These are phyloP conservation scores for Phyllotreta cruciferae DNA, from an alignment of 2,888 invertebrate species.

Conservation along the genomic window DNA sequence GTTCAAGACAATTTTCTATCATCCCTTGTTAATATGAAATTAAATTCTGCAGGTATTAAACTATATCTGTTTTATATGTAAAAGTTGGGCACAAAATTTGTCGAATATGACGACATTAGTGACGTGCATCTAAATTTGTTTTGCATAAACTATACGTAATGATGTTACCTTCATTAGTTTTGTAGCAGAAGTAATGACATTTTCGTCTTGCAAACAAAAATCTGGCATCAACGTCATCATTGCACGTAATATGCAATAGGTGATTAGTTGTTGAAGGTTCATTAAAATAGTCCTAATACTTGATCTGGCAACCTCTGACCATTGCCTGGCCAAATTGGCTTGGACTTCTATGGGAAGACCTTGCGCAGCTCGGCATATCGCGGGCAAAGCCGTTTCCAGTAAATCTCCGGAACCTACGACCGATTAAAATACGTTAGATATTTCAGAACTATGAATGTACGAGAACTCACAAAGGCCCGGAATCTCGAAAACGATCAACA, in stretches of 20 bases:
- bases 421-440: background rate
- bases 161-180: slow-evolving; percentile 85
- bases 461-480: slow-evolving; percentile 54
- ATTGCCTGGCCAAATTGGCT: slow-evolving; percentile 80
- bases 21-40: too few species aligned
- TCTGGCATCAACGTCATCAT: slow-evolving; percentile 78
- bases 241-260: slow-evolving; percentile 69
- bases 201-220: slow-evolving; percentile 84
- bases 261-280: slow-evolving; percentile 87
- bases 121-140: too few species aligned
- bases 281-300: slow-evolving; percentile 73
- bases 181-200: slow-evolving; percentile 82
- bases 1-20: too few species aligned
- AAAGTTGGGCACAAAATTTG: too few species aligned
- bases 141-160: too few species aligned
- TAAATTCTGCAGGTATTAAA: too few species aligned
- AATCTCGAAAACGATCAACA: slow-evolving; percentile 59
- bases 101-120: too few species aligned
- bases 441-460: too few species aligned
- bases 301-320: slow-evolving; percentile 70
- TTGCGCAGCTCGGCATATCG: slow-evolving; percentile 78
- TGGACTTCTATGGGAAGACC: slow-evolving; percentile 77
- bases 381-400: slow-evolving; percentile 81
- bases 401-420: slow-evolving; percentile 76
- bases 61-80: too few species aligned